A percentile compares a stretch with the other conserved stretches of the same genome.
phyloP scores from a whole-genome alignment of 2,113 vertebrate genomes.

The Hippocampus mohnikei region DNA sequence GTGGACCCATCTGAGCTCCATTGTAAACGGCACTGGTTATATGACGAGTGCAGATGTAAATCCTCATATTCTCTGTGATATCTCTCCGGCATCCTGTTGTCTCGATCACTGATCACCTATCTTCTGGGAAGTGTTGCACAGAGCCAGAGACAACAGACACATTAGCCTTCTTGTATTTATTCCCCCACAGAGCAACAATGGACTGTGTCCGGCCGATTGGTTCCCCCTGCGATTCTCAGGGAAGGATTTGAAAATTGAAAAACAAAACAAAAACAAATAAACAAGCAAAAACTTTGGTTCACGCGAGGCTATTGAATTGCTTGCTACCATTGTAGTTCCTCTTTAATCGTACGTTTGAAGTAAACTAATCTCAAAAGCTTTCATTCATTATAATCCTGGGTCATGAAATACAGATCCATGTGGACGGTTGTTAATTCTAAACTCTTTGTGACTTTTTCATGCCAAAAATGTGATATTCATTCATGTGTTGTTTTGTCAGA shows the following conservation, averaged over 20 bases:
- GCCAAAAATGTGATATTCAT: conserved; percentile 13
- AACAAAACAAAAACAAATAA: conserved; percentile 31
- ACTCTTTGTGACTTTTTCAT: conserved; percentile 23
- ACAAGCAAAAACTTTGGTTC: conserved; percentile 55
- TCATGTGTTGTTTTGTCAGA: conserved; percentile 34
- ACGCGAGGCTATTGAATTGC: conserved; percentile 47
- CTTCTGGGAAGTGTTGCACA: conserved; percentile 51
- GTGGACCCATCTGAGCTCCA: conserved; percentile 30
- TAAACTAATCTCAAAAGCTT: conserved; percentile 57
- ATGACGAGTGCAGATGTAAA: conserved; percentile 67
- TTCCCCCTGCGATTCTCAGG: conserved; percentile 37
- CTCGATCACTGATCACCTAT: conserved; percentile 62
- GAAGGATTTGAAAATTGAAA: conserved; percentile 50
- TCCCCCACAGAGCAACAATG: conserved; percentile 52
- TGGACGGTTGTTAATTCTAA: conserved; percentile 30
- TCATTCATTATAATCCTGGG: conserved; percentile 54
- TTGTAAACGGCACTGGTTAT: conserved; percentile 57
- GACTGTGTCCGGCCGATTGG: conserved; percentile 51
- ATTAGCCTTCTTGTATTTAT: conserved; percentile 55
- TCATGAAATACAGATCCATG: conserved; percentile 46
- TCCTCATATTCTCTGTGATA: conserved; percentile 60
- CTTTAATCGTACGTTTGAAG: conserved; percentile 57
- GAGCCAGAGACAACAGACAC: conserved; percentile 60
- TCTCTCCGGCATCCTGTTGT: conserved; percentile 56
- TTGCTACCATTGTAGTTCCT: conserved; percentile 42